Evolutionary conservation across 2,113 vertebrate species (phyloP).

Genomic region (Chloebia gouldiae): DNA sequence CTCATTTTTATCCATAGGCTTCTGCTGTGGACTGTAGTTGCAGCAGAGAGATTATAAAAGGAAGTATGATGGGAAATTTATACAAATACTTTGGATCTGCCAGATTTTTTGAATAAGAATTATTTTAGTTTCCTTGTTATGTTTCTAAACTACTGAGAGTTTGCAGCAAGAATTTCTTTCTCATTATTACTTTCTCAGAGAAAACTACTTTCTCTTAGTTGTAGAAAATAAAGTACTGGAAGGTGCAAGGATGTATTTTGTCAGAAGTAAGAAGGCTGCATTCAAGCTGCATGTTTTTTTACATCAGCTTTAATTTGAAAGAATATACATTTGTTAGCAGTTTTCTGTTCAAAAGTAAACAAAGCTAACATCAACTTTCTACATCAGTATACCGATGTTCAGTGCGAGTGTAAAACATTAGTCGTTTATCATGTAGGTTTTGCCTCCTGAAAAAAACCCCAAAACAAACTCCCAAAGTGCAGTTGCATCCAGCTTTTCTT

Average conservation of each 20-base stretch:
- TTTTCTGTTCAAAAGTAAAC: not conserved
- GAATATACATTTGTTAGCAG: not conserved
- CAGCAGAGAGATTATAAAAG: not conserved
- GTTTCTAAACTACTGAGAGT: not conserved
- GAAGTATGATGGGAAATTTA: not conserved
- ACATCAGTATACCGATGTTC: not conserved
- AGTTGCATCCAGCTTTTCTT: not conserved
- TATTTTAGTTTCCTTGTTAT: not conserved
- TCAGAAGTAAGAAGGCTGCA: not conserved
- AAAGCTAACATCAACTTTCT: not conserved
- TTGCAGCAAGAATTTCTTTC: not conserved
- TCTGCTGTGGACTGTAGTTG: not conserved
- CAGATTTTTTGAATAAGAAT: not conserved
- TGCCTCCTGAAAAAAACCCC: not conserved
- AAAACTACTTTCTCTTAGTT: not conserved
- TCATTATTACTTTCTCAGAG: not conserved
- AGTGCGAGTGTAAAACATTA: not conserved
- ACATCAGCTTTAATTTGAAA: not conserved
- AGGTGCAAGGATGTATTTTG: not conserved
- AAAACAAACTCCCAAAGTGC: not conserved
- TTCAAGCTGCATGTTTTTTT: not conserved
- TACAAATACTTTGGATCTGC: not conserved
- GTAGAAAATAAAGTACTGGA: not conserved
- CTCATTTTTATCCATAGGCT: not conserved
- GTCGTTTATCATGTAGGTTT: not conserved